Evolutionary conservation across 2,888 invertebrate species (phyloP), one percentile per base, ranked within the genome.

Genomic region (Oithona nana): DNA sequence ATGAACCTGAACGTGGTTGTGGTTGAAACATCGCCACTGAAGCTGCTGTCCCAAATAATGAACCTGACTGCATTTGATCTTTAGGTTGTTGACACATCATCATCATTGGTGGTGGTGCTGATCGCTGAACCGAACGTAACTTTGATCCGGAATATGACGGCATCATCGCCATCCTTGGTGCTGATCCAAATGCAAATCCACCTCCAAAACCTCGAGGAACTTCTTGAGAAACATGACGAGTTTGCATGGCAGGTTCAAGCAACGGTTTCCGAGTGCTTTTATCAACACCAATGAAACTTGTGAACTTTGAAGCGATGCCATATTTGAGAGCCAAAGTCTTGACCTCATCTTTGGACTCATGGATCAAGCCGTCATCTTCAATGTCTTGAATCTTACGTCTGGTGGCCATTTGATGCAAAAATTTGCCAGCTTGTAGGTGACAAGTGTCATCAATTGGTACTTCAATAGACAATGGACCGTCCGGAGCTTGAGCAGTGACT

Each of bases 371-470:
- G 2, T 20, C 20, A 20, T 64, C 59, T 28, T 59, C 56, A 3
- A 64, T 31, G 13, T 26, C 60, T 50, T 64, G 63, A n/a, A 64
- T 64, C 24, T 59, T 29, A 28, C 61, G 64, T 16, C 52, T 51
- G 11, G 64, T 63, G 11, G 64, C 64, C 54, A 64, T 52, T 26
- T 62, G 29, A 28, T 63, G 63, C 31, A 63, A 26, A 3, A 63
- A 29, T 16, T 57, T 28, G 1, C 60, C 56, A 28, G 54, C 30
- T 22, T 49, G 29, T 16, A 16, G 16, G 24, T 28, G 24, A 3
- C 28, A 20, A 11, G 29, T 39, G 22, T 22, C 30, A 39, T 6
- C 16, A 16, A 58, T 26, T 16, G 24, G 4, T 11, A 64, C 55
- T 31, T 39, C 28, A 13, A 59, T 28, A 6, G 51, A 29, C n/a